Conservation (phyloP, 2,797 vertebrate species). For the Caiman crocodilus region DNA sequence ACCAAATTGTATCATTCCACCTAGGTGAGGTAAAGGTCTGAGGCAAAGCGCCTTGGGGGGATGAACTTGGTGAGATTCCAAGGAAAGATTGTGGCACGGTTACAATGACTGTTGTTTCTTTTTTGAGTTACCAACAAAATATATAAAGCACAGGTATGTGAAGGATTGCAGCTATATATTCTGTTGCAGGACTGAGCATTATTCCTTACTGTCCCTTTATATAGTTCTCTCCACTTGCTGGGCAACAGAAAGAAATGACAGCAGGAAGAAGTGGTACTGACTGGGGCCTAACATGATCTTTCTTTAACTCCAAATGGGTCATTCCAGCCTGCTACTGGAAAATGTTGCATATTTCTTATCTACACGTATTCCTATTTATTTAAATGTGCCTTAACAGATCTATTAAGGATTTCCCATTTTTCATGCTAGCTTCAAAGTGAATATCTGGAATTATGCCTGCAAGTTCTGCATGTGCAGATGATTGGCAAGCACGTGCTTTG, state of each 20-base stretch:
- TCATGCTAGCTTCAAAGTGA: background rate
- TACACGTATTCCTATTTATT: too few species aligned
- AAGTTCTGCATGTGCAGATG: background rate
- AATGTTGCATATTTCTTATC: too few species aligned
- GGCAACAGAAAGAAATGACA: too few species aligned
- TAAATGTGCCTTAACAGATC: too few species aligned
- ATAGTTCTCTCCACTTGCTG: too few species aligned
- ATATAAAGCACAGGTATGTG: background rate
- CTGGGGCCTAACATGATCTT: too few species aligned
- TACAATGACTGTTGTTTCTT: background rate
- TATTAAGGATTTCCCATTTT: background rate
- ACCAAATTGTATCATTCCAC: background rate
- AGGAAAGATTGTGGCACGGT: background rate
- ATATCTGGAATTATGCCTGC: background rate
- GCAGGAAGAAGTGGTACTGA: too few species aligned
- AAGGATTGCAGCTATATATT: background rate
- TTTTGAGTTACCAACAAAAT: background rate
- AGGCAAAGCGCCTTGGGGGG: background rate
- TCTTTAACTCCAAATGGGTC: too few species aligned
- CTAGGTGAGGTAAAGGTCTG: background rate
- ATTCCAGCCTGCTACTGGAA: too few species aligned
- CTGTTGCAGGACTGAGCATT: background rate
- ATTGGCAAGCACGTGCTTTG: background rate
- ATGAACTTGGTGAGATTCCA: background rate
- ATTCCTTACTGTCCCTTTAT: constrained; percentile 41